phyloP scores from a whole-genome alignment of 1,140 invertebrate species.

The Penaeus japonicus region DNA sequence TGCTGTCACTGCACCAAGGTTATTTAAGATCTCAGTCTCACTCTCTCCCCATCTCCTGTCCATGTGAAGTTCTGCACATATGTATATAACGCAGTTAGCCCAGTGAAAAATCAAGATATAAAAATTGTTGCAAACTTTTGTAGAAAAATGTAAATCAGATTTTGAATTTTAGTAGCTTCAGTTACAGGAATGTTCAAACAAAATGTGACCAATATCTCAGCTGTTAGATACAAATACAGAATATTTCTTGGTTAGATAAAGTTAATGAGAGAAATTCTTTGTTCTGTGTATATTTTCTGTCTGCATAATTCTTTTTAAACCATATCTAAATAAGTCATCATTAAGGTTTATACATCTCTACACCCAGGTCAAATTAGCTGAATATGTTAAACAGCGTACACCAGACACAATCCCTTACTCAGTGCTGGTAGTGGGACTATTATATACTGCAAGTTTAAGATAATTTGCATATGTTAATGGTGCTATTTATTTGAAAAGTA shows the following conservation, averaged over 20 bases:
- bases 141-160: neutral
- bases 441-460: constrained; percentile 37
- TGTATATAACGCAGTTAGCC: constrained; percentile 31
- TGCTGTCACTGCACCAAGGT: neutral
- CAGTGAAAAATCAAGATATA: neutral
- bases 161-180: neutral
- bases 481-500: constrained; percentile 39
- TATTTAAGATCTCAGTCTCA: neutral
- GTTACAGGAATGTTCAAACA: neutral
- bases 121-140: constrained; percentile 10
- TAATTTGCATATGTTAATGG: constrained; percentile 28
- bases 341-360: no score
- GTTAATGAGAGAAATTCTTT: no score
- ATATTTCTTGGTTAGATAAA: no score
- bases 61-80: constrained; percentile 29
- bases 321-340: no score
- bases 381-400: no score
- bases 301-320: no score
- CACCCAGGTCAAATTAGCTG: no score
- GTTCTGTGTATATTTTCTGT: no score
- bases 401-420: neutral
- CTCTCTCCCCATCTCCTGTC: neutral
- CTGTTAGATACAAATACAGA: neutral
- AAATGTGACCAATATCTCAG: neutral
- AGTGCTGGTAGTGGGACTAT: constrained; percentile 11